Percentiles rank a stretch among this genome's conserved stretches.
phyloP scores from a whole-genome alignment of 2,113 vertebrate species.

The Saguinus imperator region DNA sequence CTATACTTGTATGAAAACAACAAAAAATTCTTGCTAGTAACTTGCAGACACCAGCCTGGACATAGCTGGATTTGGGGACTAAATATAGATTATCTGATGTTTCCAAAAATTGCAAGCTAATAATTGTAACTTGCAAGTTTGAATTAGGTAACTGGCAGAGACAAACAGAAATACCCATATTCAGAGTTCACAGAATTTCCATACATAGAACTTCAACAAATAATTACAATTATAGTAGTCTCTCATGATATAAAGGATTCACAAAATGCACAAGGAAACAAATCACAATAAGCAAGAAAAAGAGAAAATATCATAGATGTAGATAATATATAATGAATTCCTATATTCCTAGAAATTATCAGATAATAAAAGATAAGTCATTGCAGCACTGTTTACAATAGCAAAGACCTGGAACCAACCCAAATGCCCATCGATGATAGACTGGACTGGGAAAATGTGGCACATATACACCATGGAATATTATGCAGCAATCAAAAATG shows the following conservation, averaged over 20 bases:
- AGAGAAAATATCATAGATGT: not conserved
- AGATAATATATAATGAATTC: not conserved
- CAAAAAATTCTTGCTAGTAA: not conserved
- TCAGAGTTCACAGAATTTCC: not conserved
- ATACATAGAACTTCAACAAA: not conserved
- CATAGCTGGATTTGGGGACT: not conserved
- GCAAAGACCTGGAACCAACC: no score
- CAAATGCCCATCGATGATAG: no score
- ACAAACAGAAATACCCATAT: not conserved
- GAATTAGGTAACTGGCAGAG: not conserved
- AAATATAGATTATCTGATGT: not conserved
- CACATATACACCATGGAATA: no score
- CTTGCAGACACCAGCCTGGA: not conserved
- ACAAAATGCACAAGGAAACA: not conserved
- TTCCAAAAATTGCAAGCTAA: not conserved
- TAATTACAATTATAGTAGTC: not conserved
- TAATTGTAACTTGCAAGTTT: not conserved
- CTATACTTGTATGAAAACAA: not conserved
- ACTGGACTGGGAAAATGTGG: no score
- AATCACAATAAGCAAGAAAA: not conserved
- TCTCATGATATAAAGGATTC: not conserved
- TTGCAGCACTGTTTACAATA: no score
- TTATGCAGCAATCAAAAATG: no score
- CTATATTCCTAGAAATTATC: not conserved
- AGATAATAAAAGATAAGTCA: not conserved